phyloP scores from a whole-genome alignment of 2,113 vertebrate species.

The Ictalurus furcatus region DNA sequence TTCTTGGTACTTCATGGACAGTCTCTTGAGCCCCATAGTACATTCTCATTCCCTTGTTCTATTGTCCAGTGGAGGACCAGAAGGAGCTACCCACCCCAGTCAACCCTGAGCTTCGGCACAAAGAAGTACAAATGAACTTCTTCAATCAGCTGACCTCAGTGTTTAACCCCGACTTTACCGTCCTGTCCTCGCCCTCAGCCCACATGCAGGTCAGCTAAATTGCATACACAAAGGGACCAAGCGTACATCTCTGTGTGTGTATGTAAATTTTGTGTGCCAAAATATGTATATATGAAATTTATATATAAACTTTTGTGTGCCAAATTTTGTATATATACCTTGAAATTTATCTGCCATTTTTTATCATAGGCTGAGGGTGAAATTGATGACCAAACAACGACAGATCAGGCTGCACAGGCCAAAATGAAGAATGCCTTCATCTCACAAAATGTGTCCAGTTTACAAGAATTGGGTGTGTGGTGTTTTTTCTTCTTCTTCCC shows the following conservation, averaged over 20 bases:
- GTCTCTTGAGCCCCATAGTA: too few relatives aligned
- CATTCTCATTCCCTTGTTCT: constrained; percentile 1
- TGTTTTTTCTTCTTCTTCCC: too few relatives aligned
- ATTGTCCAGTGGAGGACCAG: constrained; percentile 90
- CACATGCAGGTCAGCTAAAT: constrained; percentile 80
- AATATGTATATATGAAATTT: background rate
- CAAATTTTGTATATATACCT: background rate
- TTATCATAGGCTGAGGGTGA: constrained; percentile 83
- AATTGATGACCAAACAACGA: constrained; percentile 81
- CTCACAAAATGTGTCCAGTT: constrained; percentile 95
- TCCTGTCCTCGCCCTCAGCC: constrained; percentile 72
- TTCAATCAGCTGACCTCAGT: constrained; percentile 95
- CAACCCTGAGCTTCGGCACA: constrained; percentile 92
- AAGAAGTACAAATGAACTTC: constrained; percentile 99
- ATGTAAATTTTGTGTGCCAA: background rate
- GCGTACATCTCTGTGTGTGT: too few relatives aligned
- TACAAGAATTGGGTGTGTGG: constrained; percentile 93
- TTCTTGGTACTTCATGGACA: background rate
- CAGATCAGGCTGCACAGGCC: constrained; percentile 85
- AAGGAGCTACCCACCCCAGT: constrained; percentile 89
- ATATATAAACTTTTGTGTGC: background rate
- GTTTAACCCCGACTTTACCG: constrained; percentile 88
- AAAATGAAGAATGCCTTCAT: constrained; percentile 97
- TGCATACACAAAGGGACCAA: background rate
- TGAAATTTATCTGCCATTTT: background rate